A percentile compares a stretch with the other conserved stretches of the same genome.
phyloP scores from a whole-genome alignment of 2,888 invertebrate genomes.

The Lasioglossum pauxillum region DNA sequence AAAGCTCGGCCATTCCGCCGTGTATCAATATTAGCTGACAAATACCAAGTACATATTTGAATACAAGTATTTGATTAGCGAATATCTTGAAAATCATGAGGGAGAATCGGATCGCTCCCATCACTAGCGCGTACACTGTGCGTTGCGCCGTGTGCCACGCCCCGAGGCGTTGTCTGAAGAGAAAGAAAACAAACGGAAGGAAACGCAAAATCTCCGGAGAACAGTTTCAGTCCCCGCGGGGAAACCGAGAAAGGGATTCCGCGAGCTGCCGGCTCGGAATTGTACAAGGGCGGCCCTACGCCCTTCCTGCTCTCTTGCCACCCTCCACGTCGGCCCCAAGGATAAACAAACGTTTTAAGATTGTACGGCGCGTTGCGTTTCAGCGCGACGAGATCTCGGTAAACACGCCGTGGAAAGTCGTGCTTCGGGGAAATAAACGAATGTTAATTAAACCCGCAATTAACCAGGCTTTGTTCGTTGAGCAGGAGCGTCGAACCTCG shows the following conservation, averaged over 20 bases:
- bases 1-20: too few species aligned
- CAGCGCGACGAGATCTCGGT: constrained; percentile 24
- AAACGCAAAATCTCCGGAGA: constrained; percentile 12
- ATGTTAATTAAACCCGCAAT: constrained; percentile 40
- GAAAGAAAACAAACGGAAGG: constrained; percentile 49
- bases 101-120: not conserved
- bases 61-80: not conserved
- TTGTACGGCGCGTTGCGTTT: constrained; percentile 13
- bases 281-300: constrained; percentile 36
- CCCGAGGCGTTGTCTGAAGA: constrained; percentile 28
- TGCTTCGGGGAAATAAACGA: constrained; percentile 24
- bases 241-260: constrained; percentile 23
- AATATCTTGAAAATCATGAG: not conserved
- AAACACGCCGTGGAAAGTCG: constrained; percentile 13
- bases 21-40: too few species aligned
- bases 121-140: not conserved
- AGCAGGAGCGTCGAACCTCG: not conserved
- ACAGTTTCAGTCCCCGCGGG: constrained; percentile 4
- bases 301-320: not conserved
- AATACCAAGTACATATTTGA: not conserved
- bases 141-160: constrained; percentile 9
- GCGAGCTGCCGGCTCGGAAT: constrained; percentile 29
- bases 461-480: constrained; percentile 18
- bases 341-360: constrained; percentile 54
- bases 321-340: constrained; percentile 7